These are phyloP conservation scores for Montipora sp. DNA, from an alignment of 64 coral and sea anemone genomes.

Conservation along the genomic window DNA sequence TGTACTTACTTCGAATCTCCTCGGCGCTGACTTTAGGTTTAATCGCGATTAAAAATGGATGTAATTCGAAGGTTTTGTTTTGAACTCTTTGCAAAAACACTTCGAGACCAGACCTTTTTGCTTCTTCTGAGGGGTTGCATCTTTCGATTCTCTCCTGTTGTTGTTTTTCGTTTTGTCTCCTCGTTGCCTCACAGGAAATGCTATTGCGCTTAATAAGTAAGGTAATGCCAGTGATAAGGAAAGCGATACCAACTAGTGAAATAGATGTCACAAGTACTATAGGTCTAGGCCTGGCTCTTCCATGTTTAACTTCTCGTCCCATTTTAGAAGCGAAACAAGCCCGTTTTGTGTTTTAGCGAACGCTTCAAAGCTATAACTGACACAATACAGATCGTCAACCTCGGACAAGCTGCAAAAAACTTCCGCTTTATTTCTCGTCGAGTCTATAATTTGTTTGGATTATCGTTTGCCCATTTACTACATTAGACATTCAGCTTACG, in stretches of 20 bases:
- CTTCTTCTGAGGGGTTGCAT: slow-evolving; percentile 75
- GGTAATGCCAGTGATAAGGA: slow-evolving; percentile 62
- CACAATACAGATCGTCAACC: not conserved
- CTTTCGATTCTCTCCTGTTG: not conserved
- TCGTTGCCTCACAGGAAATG: not conserved
- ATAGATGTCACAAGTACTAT: slow-evolving; percentile 27
- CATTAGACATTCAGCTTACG: not conserved
- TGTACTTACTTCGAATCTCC: slow-evolving; percentile 51
- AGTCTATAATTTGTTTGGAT: slow-evolving; percentile 19
- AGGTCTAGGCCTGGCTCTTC: not conserved
- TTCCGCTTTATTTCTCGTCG: not conserved
- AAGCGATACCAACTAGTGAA: slow-evolving; percentile 42
- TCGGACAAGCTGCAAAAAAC: not conserved
- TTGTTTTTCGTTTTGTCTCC: not conserved
- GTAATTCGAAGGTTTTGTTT: slow-evolving; percentile 57
- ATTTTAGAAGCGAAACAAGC: not conserved
- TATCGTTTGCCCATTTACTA: slow-evolving; percentile 19
- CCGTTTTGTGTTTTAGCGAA: not conserved
- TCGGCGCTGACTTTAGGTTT: slow-evolving; percentile 40
- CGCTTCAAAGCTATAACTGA: too few species aligned
- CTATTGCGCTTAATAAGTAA: slow-evolving; percentile 44
- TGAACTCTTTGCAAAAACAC: slow-evolving; percentile 73
- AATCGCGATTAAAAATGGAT: slow-evolving; percentile 24
- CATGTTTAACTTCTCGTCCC: not conserved
- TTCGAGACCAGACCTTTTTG: slow-evolving; percentile 57